Conservation (phyloP, 1,140 invertebrate genomes). For the Drosophila azteca region DNA sequence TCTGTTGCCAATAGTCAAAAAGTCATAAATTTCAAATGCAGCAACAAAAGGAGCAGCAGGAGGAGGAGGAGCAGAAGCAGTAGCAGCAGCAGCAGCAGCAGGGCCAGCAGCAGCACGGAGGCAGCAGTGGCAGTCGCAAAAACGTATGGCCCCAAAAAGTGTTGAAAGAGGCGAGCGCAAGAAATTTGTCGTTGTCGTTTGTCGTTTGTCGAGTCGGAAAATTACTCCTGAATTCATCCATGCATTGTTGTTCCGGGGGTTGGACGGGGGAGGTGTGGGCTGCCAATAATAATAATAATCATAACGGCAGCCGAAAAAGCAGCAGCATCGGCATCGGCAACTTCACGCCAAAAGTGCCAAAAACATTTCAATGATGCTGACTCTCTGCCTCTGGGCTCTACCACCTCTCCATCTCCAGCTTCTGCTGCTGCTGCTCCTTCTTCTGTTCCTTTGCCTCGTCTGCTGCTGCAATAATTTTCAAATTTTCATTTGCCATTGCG, state of each 20-base stretch:
- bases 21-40: slow-evolving; percentile 79
- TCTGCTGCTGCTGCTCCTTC: neutral
- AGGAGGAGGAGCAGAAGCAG: neutral
- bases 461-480: slow-evolving; percentile 79
- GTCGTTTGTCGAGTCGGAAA: slow-evolving; percentile 48
- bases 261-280: neutral
- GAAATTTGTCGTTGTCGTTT: slow-evolving; percentile 54
- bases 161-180: slow-evolving; percentile 58
- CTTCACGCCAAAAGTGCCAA: slow-evolving; percentile 77
- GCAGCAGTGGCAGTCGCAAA: slow-evolving; percentile 11
- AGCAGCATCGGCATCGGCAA: slow-evolving; percentile 44
- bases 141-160: slow-evolving; percentile 64
- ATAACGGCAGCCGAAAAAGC: slow-evolving; percentile 55
- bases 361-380: slow-evolving; percentile 76
- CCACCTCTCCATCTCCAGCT: neutral
- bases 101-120: neutral
- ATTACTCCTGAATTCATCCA: slow-evolving; percentile 65
- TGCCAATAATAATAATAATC: slow-evolving; percentile 79
- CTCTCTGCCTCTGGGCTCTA: slow-evolving; percentile 20
- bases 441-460: slow-evolving; percentile 22
- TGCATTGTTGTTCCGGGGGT: slow-evolving; percentile 60
- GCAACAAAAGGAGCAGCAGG: slow-evolving; percentile 45
- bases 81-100: neutral
- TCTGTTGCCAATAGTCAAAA: slow-evolving; percentile 82
- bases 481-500: slow-evolving; percentile 73